Base-by-base conservation (phyloP, 2,113 vertebrate species). In the Shinisaurus crocodilurus region DNA sequence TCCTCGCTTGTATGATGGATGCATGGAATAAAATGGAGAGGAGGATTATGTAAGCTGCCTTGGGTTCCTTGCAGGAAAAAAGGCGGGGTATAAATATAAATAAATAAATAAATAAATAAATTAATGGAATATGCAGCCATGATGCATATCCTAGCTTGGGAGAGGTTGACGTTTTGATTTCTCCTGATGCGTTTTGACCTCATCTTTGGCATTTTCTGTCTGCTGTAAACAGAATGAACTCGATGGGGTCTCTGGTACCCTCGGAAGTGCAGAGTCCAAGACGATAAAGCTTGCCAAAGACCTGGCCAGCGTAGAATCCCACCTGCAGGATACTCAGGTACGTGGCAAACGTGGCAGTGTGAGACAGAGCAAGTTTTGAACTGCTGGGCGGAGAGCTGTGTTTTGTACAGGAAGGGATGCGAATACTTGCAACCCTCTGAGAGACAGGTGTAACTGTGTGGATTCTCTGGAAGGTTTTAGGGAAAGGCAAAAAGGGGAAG, bases 281-380 rank as follows among this genome's bases (percentile, higher is more conserved):
- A 95, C 97, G 57, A 97, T 98, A 87, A 96, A 98, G 13, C 96
- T 99, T 60, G 85, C 95, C 70, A 99, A 99, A 96, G 98, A 99
- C 82, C 96, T 98, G 91, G 97, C 95, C 96, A 98, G 96, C 86
- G 95, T 98, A 0, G 98, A 98, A 93, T 97, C 97, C 88, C 98
- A 98, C 93, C 97, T 99, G 48, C 97, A 97, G 2, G 98, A 99
- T 25, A 90, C 97, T 45, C 98, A 98, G 98, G 98, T 99, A 96
- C 67, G 5, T 45, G 16, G 25, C 3, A 40, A 60, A 65, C 37
- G 2, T 65, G 60, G 12, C 34, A 25, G 29, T 0, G 34, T 5
- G 57, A 67, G 20, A 3, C 10, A 54, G 32, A 45, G 32, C 80
- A 43, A 13, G 50, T 54, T n/a, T n/a, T 32, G 40, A 27, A 3